Percentiles rank a stretch among this genome's conserved stretches.
Evolutionary conservation across 2,797 vertebrate genomes (phyloP).

Genomic region (Poecilia gillii): DNA sequence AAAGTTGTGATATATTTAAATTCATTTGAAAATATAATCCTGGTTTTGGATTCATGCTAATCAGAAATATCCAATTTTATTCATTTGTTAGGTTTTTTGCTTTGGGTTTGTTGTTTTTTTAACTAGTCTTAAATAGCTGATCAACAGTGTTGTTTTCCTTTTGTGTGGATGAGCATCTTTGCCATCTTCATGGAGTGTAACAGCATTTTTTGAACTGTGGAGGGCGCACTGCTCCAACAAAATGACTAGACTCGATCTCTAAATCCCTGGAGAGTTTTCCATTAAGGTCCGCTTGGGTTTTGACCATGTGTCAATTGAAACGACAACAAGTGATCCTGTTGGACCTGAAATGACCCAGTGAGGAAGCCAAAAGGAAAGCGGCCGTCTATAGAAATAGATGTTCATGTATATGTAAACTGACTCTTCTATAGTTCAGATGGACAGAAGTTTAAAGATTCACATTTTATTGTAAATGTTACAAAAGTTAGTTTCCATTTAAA

Average conservation of each 20-base stretch:
- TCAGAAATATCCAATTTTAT: not conserved
- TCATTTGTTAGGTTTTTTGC: not conserved
- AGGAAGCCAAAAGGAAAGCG: not conserved
- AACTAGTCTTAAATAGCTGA: not conserved
- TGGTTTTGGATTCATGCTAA: not conserved
- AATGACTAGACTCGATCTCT: not conserved
- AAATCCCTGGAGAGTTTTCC: not conserved
- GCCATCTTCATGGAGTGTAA: not conserved
- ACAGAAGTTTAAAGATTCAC: conserved; percentile 18
- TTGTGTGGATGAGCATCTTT: not conserved
- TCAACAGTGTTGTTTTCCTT: not conserved
- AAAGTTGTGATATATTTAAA: not conserved
- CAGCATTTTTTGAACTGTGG: conserved; percentile 11
- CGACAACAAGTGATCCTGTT: not conserved
- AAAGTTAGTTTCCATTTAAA: conserved; percentile 14
- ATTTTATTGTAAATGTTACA: conserved; percentile 53
- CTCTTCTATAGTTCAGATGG: not conserved
- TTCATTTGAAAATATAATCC: not conserved
- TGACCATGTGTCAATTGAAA: not conserved
- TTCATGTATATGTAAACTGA: not conserved
- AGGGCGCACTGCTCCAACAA: conserved; percentile 12
- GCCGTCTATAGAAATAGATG: not conserved
- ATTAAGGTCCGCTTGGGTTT: not conserved
- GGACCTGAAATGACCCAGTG: not conserved
- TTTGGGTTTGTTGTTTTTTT: not conserved